Evolutionary conservation across 2,888 invertebrate genomes (phyloP), one percentile per base, ranked within the genome.

Genomic region (Meloe dianella): DNA sequence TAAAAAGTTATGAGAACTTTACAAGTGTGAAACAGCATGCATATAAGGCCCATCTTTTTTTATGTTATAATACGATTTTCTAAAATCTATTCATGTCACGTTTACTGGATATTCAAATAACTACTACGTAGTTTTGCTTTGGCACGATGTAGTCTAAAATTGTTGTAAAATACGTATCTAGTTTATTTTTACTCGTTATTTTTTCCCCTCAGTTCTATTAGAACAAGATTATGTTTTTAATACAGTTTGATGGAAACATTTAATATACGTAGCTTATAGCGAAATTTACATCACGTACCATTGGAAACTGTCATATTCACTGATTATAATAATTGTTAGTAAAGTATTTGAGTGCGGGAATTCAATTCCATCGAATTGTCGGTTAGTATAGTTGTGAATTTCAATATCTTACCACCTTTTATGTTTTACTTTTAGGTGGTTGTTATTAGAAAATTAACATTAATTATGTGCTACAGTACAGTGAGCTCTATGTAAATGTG

Each of bases 401-500:
- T 27, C 4, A 27, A 4, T 3, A 27, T 27, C 27, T n/a, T 27
- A 27, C 2, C 27, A 27, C 27, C 27, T 27, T 27, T 27, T 27
- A 2, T 3, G 27, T 27, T 27, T 27, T 27, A 27, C 4, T 27
- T 27, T 27, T 4, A 27, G 27, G 27, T 27, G 27, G n/a, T 27
- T 27, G 56, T 56, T 22, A 20, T 27, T 67, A 51, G 61, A 65
- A 68, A 68, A 68, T 65, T 62, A 57, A 7, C 27, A 41, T 63
- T 68, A 63, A 65, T 68, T 68, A 65, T 57, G 65, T 14, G 14
- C 60, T 57, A 41, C 56, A 68, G 65, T 57, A 54, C 68, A 68
- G 65, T 68, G 68, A 65, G 63, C 68, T 63, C 63, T 65, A 63
- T 64, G 35, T 60, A 65, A 59, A 60, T 47, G n/a, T 57, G 63